Conservation (phyloP, 2,797 vertebrate species). For the Arrhamphus sclerolepis region DNA sequence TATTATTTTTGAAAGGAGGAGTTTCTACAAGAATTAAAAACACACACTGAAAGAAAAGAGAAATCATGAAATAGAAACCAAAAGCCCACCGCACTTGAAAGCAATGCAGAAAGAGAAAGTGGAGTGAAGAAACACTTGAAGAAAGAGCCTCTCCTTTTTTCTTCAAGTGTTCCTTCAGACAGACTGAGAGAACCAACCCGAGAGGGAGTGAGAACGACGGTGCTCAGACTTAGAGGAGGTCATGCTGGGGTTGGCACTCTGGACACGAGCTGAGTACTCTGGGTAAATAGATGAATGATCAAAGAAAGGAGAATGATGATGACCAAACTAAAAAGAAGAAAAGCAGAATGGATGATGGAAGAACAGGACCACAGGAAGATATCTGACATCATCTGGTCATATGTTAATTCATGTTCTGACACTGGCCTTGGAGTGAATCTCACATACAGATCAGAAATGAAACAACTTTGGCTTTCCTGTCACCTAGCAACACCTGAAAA, state of each 20-base stretch:
- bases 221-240: constrained; percentile 73
- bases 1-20: constrained; percentile 47
- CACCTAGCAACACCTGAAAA: too few relatives aligned
- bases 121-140: constrained; percentile 47
- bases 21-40: constrained; percentile 19
- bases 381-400: constrained; percentile 3
- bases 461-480: too few relatives aligned
- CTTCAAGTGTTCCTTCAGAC: constrained; percentile 42
- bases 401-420: too few relatives aligned
- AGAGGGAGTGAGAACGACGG: constrained; percentile 73
- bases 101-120: constrained; percentile 44
- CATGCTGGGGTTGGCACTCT: constrained; percentile 71
- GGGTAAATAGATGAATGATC: constrained; percentile 68
- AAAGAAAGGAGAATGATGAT: constrained; percentile 46
- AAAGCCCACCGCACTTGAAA: constrained; percentile 48
- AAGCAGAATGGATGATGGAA: constrained; percentile 22
- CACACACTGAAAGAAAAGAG: constrained; percentile 19
- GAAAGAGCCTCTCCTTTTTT: constrained; percentile 16
- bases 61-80: constrained; percentile 37
- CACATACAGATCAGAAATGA: too few relatives aligned
- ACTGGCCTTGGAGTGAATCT: too few relatives aligned
- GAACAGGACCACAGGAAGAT: constrained; percentile 6
- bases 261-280: constrained; percentile 82
- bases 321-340: constrained; percentile 43
- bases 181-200: constrained; percentile 76